A percentile compares a stretch with the other conserved stretches of the same genome.
These are phyloP conservation scores for Willisornis vidua DNA, from an alignment of 2,113 vertebrate species.

Conservation along the genomic window DNA sequence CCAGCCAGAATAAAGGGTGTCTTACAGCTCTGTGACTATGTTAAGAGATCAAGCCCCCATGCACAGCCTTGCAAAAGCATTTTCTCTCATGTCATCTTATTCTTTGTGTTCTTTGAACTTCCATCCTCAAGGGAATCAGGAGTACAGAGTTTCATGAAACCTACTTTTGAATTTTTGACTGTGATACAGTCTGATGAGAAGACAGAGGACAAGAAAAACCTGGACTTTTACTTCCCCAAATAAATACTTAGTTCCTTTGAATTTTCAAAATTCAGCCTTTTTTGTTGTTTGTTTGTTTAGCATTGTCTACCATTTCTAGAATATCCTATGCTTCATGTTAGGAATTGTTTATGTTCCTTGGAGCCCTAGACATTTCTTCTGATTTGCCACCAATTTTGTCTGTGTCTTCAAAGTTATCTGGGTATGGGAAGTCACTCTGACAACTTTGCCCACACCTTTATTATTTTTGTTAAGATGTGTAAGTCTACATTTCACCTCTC, in stretches of 20 bases:
- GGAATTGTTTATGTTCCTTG: background rate
- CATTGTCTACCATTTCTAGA: background rate
- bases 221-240: background rate
- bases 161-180: constrained; percentile 1
- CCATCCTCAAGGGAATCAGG: background rate
- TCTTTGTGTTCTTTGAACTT: constrained; percentile 20
- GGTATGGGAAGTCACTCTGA: background rate
- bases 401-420: background rate
- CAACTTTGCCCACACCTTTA: constrained; percentile 30
- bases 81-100: background rate
- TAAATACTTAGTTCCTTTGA: background rate
- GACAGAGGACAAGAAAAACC: background rate
- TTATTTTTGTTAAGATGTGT: constrained; percentile 26
- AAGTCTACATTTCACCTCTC: constrained; percentile 10
- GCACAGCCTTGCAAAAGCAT: background rate
- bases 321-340: background rate
- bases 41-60: background rate
- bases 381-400: background rate
- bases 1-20: background rate
- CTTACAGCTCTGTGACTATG: background rate
- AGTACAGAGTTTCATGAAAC: background rate
- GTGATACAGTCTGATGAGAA: background rate
- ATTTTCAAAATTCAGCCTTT: background rate
- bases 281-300: background rate
- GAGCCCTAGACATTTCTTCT: background rate